These are phyloP conservation scores for Entosphenus tridentatus DNA, from an alignment of 2,113 vertebrate genomes.

Conservation along the genomic window DNA sequence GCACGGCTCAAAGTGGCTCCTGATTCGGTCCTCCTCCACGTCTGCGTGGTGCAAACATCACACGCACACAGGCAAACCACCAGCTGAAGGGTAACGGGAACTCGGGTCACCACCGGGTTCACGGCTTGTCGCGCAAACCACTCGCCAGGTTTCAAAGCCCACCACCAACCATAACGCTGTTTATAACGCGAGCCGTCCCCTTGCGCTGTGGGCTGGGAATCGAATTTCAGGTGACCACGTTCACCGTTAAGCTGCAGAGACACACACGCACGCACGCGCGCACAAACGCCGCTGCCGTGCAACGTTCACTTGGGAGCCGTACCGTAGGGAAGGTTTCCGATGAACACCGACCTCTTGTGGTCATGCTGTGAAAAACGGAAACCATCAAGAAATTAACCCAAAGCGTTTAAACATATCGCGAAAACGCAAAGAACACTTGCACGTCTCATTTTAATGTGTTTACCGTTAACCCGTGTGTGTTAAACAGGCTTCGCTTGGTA, in stretches of 20 bases:
- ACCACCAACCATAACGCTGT: background rate
- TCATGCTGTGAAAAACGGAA: slow-evolving; percentile 34
- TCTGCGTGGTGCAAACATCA: slow-evolving; percentile 21
- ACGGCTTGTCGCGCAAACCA: too few relatives aligned
- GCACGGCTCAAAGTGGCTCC: slow-evolving; percentile 46
- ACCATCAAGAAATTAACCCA: background rate
- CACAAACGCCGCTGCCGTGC: background rate
- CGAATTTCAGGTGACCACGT: background rate
- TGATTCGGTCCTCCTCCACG: slow-evolving; percentile 26
- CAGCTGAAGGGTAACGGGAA: background rate
- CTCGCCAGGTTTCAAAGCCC: background rate
- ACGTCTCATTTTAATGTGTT: background rate
- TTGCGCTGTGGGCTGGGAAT: background rate
- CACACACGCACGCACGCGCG: background rate
- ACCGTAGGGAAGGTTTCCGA: slow-evolving; percentile 81
- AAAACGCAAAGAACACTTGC: background rate
- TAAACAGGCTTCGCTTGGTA: background rate
- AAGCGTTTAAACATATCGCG: background rate
- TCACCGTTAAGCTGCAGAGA: background rate
- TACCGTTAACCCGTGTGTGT: background rate
- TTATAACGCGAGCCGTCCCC: background rate
- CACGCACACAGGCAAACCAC: background rate
- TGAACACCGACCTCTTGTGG: slow-evolving; percentile 52
- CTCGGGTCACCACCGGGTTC: too few relatives aligned
- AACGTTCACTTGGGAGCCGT: slow-evolving; percentile 17